Percentiles rank a stretch among this genome's conserved stretches.
These are phyloP conservation scores for Ephialtes manifestator DNA, from an alignment of 2,888 invertebrate species.

Conservation along the genomic window DNA sequence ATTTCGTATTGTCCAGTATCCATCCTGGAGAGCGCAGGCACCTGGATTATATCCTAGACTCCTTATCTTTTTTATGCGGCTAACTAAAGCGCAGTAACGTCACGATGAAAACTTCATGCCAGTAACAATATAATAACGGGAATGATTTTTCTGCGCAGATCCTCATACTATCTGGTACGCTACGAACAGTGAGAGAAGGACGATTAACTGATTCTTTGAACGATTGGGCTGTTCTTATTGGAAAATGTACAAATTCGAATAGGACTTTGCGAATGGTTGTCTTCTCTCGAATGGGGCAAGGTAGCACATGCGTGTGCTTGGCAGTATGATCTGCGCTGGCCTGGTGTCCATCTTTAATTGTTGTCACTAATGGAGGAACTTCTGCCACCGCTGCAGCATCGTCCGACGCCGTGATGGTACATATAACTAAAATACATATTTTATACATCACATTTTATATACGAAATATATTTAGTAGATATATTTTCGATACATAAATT, in stretches of 20 bases:
- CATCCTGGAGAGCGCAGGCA: no score
- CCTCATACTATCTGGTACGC: conserved; percentile 24
- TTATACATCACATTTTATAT: no score
- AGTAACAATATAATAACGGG: background rate
- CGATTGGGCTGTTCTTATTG: conserved; percentile 23
- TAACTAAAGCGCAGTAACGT: no score
- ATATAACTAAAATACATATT: no score
- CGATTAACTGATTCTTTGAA: conserved; percentile 55
- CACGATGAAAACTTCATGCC: no score
- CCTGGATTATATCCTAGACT: no score
- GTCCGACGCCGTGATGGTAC: no score
- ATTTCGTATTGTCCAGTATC: no score
- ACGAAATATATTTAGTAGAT: no score
- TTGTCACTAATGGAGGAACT: conserved; percentile 84
- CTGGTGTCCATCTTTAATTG: conserved; percentile 82
- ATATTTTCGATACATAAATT: no score
- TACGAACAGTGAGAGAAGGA: conserved; percentile 32
- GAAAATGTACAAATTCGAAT: conserved; percentile 15
- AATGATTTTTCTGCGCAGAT: background rate
- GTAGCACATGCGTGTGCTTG: conserved; percentile 73
- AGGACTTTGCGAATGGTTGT: conserved; percentile 40
- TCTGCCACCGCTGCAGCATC: no score
- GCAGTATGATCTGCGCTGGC: conserved; percentile 77
- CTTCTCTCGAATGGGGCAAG: conserved; percentile 25
- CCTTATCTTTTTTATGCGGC: no score